Evolutionary conservation across 2,888 invertebrate genomes (phyloP).

Genomic region (Ophion ventricosus): DNA sequence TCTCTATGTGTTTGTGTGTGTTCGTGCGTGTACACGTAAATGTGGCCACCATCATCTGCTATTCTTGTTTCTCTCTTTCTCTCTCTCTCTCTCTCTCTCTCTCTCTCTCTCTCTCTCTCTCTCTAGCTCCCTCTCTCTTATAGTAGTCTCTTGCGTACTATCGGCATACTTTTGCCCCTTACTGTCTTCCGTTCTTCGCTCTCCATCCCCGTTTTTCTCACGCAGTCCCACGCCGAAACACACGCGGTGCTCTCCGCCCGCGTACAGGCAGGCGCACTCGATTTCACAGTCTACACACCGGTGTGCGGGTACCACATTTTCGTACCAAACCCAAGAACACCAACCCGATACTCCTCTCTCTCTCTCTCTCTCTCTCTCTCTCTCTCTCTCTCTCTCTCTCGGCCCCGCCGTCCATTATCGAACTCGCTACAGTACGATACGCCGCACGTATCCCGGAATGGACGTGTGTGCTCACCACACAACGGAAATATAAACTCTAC

Average conservation of each 20-base stretch:
- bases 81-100: conserved; percentile 31
- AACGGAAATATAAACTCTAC: conserved; percentile 28
- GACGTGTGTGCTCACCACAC: background rate
- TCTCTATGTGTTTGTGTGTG: conserved; percentile 3
- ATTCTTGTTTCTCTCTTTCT: conserved; percentile 47
- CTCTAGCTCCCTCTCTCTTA: conserved; percentile 28
- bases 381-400: too few relatives aligned
- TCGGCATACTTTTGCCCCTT: conserved; percentile 80
- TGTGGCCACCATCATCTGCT: conserved; percentile 50
- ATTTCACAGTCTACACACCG: conserved; percentile 47
- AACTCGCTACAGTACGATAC: conserved; percentile 38
- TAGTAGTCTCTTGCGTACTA: conserved; percentile 64
- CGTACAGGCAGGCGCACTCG: conserved; percentile 47
- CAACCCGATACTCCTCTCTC: conserved; percentile 12
- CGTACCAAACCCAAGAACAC: conserved; percentile 50
- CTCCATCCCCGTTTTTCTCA: conserved; percentile 46
- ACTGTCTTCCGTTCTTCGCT: conserved; percentile 24
- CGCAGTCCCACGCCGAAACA: conserved; percentile 27
- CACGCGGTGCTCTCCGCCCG: conserved; percentile 11
- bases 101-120: conserved; percentile 28
- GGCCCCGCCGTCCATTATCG: too few relatives aligned
- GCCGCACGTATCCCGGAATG: conserved; percentile 16
- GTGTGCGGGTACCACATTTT: conserved; percentile 54
- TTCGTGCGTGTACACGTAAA: background rate
- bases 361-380: background rate